These are phyloP conservation scores for Colletes collaris DNA, from an alignment of 2,888 invertebrate genomes.

Conservation along the genomic window DNA sequence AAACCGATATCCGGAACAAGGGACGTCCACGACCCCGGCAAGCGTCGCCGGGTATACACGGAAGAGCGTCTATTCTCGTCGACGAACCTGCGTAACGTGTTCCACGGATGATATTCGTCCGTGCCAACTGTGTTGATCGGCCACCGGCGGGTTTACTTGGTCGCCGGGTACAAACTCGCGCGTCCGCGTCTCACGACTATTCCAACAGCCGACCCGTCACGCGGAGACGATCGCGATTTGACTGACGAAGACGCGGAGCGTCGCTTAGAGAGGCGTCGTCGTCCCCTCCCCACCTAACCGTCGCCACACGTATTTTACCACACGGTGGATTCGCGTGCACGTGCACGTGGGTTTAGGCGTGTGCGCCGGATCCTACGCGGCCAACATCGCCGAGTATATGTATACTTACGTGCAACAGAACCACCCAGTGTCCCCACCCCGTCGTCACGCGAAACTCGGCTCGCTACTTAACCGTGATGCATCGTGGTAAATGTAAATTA, in stretches of 20 bases:
- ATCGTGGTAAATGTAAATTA: slow-evolving; percentile 44
- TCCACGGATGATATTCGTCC: slow-evolving; percentile 52
- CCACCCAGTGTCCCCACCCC: slow-evolving; percentile 27
- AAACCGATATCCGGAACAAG: slow-evolving; percentile 54
- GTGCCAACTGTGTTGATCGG: slow-evolving; percentile 53
- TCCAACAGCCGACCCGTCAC: slow-evolving; percentile 39
- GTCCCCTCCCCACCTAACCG: slow-evolving; percentile 53
- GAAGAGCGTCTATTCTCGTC: slow-evolving; percentile 66
- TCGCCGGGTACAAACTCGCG: no score
- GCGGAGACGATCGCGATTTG: slow-evolving; percentile 75
- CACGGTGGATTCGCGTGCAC: slow-evolving; percentile 21
- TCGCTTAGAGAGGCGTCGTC: slow-evolving; percentile 64
- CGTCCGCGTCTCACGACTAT: neutral
- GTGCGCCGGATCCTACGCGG: neutral
- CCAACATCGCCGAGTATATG: neutral
- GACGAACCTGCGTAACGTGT: slow-evolving; percentile 29
- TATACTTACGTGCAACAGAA: slow-evolving; percentile 24
- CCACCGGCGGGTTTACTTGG: slow-evolving; percentile 1
- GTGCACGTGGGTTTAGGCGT: neutral
- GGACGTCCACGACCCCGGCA: slow-evolving; percentile 13
- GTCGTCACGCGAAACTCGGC: slow-evolving; percentile 24
- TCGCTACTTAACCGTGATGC: slow-evolving; percentile 37
- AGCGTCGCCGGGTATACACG: slow-evolving; percentile 43
- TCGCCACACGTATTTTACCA: slow-evolving; percentile 35
- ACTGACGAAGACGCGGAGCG: slow-evolving; percentile 76